Evolutionary conservation across 37 sponge, comb jelly and placozoan genomes (phyloP), one percentile per base, ranked within the genome.

Genomic region (Halichondria panicea): DNA sequence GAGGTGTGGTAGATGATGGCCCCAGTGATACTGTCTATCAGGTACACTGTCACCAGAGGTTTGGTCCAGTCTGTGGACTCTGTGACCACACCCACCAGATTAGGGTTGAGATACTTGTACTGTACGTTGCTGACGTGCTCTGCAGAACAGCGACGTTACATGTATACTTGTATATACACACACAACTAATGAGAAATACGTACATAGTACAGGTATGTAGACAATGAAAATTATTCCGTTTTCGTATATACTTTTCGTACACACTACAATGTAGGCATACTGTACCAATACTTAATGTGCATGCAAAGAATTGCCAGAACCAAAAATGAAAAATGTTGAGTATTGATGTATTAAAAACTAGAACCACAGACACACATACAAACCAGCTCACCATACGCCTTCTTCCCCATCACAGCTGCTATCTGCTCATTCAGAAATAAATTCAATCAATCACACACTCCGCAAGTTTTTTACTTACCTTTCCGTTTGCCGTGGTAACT

Each of bases 31-130:
- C 79, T 62, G 66, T 97, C 98, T 5, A 91, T 36, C 66, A 94
- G 66, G 71, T 90, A 91, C 58, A 97, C 60, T 36, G 61, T 55
- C 39, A 83, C 56, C 34, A 41, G 41, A 21, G 84, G 61, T 74
- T 83, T 92, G 31, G 50, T 53, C n/a, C 44, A 61, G 39, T 73
- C 69, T 9, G 71, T 70, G 2, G 88, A 80, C 56, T 97, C 92
- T 13, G 95, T 94, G 19, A 87, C 88, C 22, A 97, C 48, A 22
- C 87, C 98, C 61, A 93, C 65, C 25, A 97, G 71, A 46, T 97
- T 84, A 40, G 98, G 98, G 65, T 97, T 97, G 32, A 94, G 74
- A 65, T 97, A 97, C 74, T 97, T 97, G 86, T 91, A 94, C 57
- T 90, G 85, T 5, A 94, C 90, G 58, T 75, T 78, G 9, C 89